Base-by-base conservation (phyloP, 35 echinoderm and acorn worm genomes). In the Acanthaster planci region DNA sequence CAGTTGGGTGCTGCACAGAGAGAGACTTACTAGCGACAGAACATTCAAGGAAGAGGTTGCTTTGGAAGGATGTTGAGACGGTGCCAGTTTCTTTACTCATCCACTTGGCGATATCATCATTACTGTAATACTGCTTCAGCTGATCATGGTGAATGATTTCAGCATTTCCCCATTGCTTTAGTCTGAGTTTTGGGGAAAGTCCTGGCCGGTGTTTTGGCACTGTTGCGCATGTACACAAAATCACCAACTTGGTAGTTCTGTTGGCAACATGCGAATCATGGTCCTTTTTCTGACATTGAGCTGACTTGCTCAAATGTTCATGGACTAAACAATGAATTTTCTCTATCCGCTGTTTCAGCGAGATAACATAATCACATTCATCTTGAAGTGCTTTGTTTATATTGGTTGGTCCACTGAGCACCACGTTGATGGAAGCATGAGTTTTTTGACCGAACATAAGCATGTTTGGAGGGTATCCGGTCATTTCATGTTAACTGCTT, bases 401-500 rank as follows among this genome's bases (percentile, higher is more conserved):
- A 8, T 22, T 19, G 10, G 79, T 34, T 51, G 38, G 79, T 16
- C 7, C 21, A 52, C 84, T 40, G 50, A 67, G 30, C 22, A 79
- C 14, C 15, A 89, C 5, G 14, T 82, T 79, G 32, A 81, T 81
- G 34, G 78, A 59, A 8, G 36, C n/a, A 27, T 52, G 36, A n/a
- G 39, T 67, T 51, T 89, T 30, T 5, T 59, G 58, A 2, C 76
- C 1, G 79, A 57, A 21, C n/a, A n/a, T n/a, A n/a, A n/a, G n/a
- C n/a, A n/a, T n/a, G n/a, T n/a, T n/a, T n/a, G n/a, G n/a, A n/a
- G 80, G 37, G 38, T 53, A 90, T 35, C 89, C 75, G 16, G 82
- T 76, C n/a, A 32, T 78, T 79, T 77, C 60, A 53, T 84, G 75
- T 39, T 76, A 14, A 77, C 76, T 53, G 40, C 55, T 52, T 52